Percentiles rank a stretch among this genome's conserved stretches.
phyloP scores from a whole-genome alignment of 2,113 vertebrate species.

The Pseudonaja textilis region DNA sequence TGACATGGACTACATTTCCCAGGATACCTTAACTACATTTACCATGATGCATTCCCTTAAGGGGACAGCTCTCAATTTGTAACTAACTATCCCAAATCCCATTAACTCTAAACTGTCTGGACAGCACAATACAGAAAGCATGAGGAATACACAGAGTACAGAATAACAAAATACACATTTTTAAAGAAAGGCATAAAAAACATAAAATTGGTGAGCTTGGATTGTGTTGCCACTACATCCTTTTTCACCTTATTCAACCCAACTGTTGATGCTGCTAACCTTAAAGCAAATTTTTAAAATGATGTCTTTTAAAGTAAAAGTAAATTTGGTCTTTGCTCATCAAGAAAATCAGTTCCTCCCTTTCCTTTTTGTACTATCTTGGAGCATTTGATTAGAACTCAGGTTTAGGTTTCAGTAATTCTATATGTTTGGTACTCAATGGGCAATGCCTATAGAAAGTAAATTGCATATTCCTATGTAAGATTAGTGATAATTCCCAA shows the following conservation, averaged over 20 bases:
- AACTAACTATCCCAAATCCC: too few species aligned
- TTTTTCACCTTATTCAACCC: not conserved
- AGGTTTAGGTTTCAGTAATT: not conserved
- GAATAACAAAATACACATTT: not conserved
- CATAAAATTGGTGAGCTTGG: not conserved
- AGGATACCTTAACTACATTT: too few species aligned
- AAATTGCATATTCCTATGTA: not conserved
- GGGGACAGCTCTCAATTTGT: too few species aligned
- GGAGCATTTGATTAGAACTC: not conserved
- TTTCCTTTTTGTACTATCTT: not conserved
- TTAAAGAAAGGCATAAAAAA: not conserved
- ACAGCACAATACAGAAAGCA: not conserved
- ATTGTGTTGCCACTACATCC: not conserved
- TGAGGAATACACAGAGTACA: not conserved
- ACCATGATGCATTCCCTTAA: too few species aligned
- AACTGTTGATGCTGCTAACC: not conserved
- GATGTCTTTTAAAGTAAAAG: not conserved
- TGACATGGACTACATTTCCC: too few species aligned
- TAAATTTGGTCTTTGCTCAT: not conserved
- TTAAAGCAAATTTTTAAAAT: not conserved
- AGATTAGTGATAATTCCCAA: not conserved
- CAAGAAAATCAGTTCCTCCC: not conserved
- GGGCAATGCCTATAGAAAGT: not conserved
- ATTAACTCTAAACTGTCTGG: too few species aligned
- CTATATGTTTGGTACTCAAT: not conserved